Conservation (phyloP, 2,113 vertebrate species). For the Vicugna pacos region DNA sequence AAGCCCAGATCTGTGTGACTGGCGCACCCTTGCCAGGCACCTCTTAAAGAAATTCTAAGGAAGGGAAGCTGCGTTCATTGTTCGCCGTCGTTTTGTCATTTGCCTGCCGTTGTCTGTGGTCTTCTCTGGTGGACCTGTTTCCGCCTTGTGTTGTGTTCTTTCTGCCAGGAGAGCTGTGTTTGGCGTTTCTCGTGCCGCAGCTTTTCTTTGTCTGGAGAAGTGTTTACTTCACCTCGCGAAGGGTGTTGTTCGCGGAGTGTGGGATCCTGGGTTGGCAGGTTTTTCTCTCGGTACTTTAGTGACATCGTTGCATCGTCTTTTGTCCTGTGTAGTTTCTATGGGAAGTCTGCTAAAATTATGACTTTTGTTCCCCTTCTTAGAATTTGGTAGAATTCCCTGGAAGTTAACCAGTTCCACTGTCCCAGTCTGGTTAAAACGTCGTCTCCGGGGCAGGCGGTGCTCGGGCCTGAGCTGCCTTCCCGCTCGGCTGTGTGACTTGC, state of each 20-base stretch:
- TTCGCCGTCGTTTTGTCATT: not conserved
- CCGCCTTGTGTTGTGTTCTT: fast-evolving
- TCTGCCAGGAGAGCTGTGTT: not conserved
- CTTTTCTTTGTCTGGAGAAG: not conserved
- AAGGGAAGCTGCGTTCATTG: fast-evolving
- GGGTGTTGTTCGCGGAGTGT: not conserved
- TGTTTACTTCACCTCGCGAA: too few species aligned
- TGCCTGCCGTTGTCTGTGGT: fast-evolving
- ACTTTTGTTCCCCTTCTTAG: not conserved
- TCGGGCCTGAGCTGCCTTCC: fast-evolving
- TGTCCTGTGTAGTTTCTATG: not conserved
- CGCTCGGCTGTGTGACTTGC: not conserved
- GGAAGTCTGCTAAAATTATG: not conserved
- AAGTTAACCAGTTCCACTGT: fast-evolving
- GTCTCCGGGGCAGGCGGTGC: fast-evolving
- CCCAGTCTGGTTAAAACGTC: not conserved
- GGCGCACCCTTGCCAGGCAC: fast-evolving
- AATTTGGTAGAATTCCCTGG: not conserved
- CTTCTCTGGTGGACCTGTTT: not conserved
- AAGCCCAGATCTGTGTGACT: not conserved
- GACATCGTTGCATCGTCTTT: not conserved
- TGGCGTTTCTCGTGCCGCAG: not conserved
- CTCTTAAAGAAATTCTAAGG: not conserved
- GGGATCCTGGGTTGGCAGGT: not conserved
- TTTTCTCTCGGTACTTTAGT: fast-evolving